A percentile compares a stretch with the other conserved stretches of the same genome.
These are phyloP conservation scores for Eumeta japonica DNA, from an alignment of 1,140 invertebrate species.

Conservation along the genomic window DNA sequence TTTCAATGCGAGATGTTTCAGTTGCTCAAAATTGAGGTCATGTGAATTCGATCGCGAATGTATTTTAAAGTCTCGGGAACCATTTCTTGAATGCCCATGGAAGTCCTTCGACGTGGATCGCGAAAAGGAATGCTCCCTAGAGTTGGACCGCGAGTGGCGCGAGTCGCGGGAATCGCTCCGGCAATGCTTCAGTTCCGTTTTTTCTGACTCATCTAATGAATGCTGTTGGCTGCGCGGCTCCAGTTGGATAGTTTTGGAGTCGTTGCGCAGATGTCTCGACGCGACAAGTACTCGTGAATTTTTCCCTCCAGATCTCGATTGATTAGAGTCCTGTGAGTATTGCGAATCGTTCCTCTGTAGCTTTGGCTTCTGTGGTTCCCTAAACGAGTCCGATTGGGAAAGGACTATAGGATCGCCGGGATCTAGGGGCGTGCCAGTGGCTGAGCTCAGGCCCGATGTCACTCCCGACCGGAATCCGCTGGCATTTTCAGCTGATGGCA, in stretches of 20 bases:
- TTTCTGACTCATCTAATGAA: slow-evolving; percentile 33
- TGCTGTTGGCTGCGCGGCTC: slow-evolving; percentile 52
- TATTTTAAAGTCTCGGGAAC: slow-evolving; percentile 37
- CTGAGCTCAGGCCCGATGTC: slow-evolving; percentile 44
- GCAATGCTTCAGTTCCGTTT: slow-evolving; percentile 29
- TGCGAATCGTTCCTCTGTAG: slow-evolving; percentile 50
- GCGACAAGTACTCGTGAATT: slow-evolving; percentile 51
- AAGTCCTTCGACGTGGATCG: slow-evolving; percentile 34
- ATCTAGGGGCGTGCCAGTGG: slow-evolving; percentile 43
- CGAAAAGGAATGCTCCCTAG: slow-evolving; percentile 26
- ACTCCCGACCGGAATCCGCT: slow-evolving; percentile 44
- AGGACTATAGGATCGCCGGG: slow-evolving; percentile 9
- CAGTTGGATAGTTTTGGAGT: slow-evolving; percentile 61
- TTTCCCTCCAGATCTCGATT: slow-evolving; percentile 21
- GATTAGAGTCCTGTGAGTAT: slow-evolving; percentile 37
- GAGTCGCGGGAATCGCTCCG: slow-evolving; percentile 38
- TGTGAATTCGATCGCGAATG: slow-evolving; percentile 42
- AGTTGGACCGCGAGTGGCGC: slow-evolving; percentile 25
- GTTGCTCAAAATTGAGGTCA: slow-evolving; percentile 45
- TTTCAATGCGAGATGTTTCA: slow-evolving; percentile 44
- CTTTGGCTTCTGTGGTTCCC: slow-evolving; percentile 17
- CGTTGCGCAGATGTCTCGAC: slow-evolving; percentile 60
- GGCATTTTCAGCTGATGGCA: slow-evolving; percentile 54
- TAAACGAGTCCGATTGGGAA: slow-evolving; percentile 16
- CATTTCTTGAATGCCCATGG: slow-evolving; percentile 28